A percentile compares a stretch with the other conserved stretches of the same genome.
Conservation (phyloP, 2,797 vertebrate species). For the Xerus rutilus region DNA sequence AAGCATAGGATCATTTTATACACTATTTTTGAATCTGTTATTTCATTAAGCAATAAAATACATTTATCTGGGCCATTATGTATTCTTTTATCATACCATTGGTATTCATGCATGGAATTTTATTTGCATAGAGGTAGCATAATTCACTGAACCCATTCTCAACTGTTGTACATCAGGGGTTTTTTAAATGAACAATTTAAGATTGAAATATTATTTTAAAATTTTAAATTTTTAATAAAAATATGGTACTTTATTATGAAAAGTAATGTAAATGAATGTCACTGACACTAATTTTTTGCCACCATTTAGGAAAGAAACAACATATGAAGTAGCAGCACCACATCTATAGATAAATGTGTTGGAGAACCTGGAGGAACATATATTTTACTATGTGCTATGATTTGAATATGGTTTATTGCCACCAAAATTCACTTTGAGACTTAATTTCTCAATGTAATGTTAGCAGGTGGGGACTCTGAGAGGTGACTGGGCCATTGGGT, state of each 20-base stretch:
- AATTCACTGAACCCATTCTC: neutral
- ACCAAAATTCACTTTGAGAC: neutral
- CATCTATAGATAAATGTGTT: neutral
- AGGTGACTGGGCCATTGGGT: neutral
- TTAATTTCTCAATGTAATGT: neutral
- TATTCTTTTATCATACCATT: neutral
- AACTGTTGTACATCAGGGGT: neutral
- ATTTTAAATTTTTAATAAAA: neutral
- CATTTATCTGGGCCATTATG: neutral
- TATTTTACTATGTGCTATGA: neutral
- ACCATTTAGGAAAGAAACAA: neutral
- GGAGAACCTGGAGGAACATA: neutral
- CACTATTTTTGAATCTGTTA: neutral
- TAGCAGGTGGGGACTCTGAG: too few species aligned
- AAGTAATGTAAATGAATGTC: neutral
- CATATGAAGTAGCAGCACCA: neutral
- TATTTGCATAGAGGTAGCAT: neutral
- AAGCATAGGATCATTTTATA: neutral
- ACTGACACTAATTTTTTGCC: neutral
- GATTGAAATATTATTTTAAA: neutral
- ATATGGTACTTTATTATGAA: neutral
- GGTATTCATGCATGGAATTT: neutral
- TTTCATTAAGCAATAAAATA: neutral
- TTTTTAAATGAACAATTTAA: slow-evolving; percentile 20
- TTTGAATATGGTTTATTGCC: neutral